Percentiles rank a stretch among this genome's conserved stretches.
Evolutionary conservation across 1,140 invertebrate species (phyloP).

Genomic region (Matsumurasca onukii): DNA sequence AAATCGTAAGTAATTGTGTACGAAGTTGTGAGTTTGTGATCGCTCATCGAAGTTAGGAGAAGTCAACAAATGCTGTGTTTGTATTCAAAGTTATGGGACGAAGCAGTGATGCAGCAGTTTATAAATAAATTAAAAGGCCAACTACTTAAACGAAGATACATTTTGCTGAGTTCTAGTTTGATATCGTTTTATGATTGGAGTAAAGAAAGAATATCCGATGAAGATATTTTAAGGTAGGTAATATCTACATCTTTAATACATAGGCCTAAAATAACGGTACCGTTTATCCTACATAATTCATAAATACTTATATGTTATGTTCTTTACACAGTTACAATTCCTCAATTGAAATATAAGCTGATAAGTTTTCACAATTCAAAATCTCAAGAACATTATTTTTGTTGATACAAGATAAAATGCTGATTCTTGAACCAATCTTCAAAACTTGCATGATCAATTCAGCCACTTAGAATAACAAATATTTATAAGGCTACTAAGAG

Average conservation of each 20-base stretch:
- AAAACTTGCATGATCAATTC: too few species aligned
- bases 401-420: too few species aligned
- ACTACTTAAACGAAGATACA: conserved; percentile 48
- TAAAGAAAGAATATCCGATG: conserved; percentile 52
- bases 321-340: too few species aligned
- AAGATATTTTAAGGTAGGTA: conserved; percentile 52
- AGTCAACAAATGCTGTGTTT: conserved; percentile 61
- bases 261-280: too few species aligned
- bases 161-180: conserved; percentile 44
- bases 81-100: conserved; percentile 62
- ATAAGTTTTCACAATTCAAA: too few species aligned
- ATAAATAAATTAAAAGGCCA: conserved; percentile 53
- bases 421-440: too few species aligned
- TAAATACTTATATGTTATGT: too few species aligned
- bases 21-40: conserved; percentile 63
- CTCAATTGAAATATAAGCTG: too few species aligned
- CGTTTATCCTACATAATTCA: too few species aligned
- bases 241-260: background rate
- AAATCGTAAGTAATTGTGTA: conserved; percentile 54
- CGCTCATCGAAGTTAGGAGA: conserved; percentile 59
- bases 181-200: conserved; percentile 56
- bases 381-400: too few species aligned
- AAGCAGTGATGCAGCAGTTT: conserved; percentile 56
- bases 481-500: too few species aligned
- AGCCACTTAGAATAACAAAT: too few species aligned